Base-by-base conservation (phyloP, 1,140 invertebrate species). In the Ridgeia piscesae region DNA sequence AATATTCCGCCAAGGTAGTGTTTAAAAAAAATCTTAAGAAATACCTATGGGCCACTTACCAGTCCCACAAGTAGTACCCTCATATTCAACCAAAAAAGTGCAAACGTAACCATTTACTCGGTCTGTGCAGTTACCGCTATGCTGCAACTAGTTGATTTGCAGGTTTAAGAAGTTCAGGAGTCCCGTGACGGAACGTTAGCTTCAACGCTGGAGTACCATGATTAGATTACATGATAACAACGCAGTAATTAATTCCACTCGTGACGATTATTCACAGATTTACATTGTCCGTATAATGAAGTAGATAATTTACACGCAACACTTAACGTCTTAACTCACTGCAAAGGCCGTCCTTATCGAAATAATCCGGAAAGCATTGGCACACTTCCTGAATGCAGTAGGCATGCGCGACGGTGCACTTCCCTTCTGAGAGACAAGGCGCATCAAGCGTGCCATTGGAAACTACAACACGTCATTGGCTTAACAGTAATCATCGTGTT, bases 321-420 rank as follows among this genome's bases (percentile, higher is more conserved):
- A 31, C 58, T n/a, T n/a, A 77, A 21, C 58, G 8, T 50, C 8
- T 50, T 33, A 14, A 34, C 89, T 90, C 89, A 91, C 91, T 2
- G 33, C 91, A 91, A 9, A 9, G 11, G n/a, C 48, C 48, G 11
- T 42, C 42, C 91, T 89, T 92, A n/a, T 92, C 91, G 48, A 92
- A 92, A 48, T 88, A 92, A 21, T 89, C 91, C 4, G 48, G 91
- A 31, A 34, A 11, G 58, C 91, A 92, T 92, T 92, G 88, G 91
- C 91, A 92, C n/a, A 92, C 88, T 88, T 89, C 48, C 35, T 92
- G 91, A 88, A 33, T 92, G 88, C 91, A 92, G 50, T 88, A 92
- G 6, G 91, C 91, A 88, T 88, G 33, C 34, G 50, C 50, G 34
- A 88, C 88, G 9, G 88, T 17, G 34, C 91, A 92, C 14, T n/a